Evolutionary conservation across 1,140 invertebrate genomes (phyloP), one percentile per base, ranked within the genome.

Genomic region (Potamilus streckersoni): DNA sequence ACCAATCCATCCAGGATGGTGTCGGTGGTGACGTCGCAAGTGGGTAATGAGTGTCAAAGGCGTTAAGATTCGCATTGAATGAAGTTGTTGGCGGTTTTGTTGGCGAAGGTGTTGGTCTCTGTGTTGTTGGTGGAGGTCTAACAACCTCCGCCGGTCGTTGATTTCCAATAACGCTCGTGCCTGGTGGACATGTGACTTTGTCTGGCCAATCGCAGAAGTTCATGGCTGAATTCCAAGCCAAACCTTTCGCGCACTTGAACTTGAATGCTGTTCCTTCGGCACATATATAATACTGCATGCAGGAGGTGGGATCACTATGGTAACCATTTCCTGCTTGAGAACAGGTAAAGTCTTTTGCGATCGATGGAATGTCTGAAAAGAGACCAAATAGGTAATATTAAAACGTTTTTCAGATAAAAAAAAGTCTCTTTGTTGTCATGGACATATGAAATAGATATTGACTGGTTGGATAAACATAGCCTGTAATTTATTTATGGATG

Each of bases 141-240:
- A 65, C 66, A 3, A 20, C 57, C 16, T 38, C 57, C n/a, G 38
- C 63, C 14, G 4, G 73, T 75, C n/a, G 68, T 68, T 56, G 66
- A 16, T 31, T 38, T 69, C 17, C 60, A 16, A 63, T 38, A 38
- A 38, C 38, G 2, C 38, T 38, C 2, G 38, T 38, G 2, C 38
- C 38, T 38, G 38, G 38, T 38, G 38, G 38, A 62, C 75, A 77
- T 60, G 23, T 17, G 2, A 71, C 70, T 56, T 77, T 72, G 56
- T 72, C 70, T 14, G 75, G 75, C 75, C 75, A 77, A 56, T 77
- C 75, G 57, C 75, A 77, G 65, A 72, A 77, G 38, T 77, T 77
- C 70, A 68, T 72, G 2, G 63, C 55, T 17, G 75, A 27, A n/a
- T 77, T 72, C 75, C 75, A 77, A 12, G 23, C 62, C 49, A 77